Evolutionary conservation across 2,888 invertebrate genomes (phyloP), one percentile per base, ranked within the genome.

Genomic region (Pteria penguin): DNA sequence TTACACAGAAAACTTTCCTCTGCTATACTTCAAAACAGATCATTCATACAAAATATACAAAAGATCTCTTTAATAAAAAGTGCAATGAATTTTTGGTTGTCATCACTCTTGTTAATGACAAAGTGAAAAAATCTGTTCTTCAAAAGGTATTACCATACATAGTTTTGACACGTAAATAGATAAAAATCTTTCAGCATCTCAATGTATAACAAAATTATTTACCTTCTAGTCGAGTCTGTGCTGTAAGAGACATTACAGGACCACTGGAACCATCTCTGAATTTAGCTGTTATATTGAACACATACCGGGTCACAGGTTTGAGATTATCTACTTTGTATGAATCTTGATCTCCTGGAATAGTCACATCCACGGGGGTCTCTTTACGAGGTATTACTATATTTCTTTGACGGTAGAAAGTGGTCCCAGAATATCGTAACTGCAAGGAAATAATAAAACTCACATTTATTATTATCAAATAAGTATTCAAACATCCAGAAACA

Each of bases 241-340:
- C 87, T 36, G 84, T 85, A 4, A 90, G 79, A 31, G 78, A 75
- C 22, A 84, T 80, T 2, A 81, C 79, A 8, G 85, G 85, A 0
- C 91, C 91, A 63, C 79, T 82, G 4, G 77, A 63, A 3, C 88
- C 88, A 75, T 91, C 88, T 58, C 80, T 80, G 82, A 90, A 92
- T 57, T 81, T 78, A n/a, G 91, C 88, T 24, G 86, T 89, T 74
- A 92, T 89, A 81, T 90, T 91, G 81, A 92, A 90, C 67, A 83
- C 84, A 82, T 90, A 91, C 36, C 85, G 84, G 78, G 90, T 91
- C 71, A 88, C 88, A 1, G 92, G 91, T 62, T 83, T 78, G 4
- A 92, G 88, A 33, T 86, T 82, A 26, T 84, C 79, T 27, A 91
- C 86, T 4, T 83, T 78, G 62, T 81, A 82, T 2, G 83, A 83